Evolutionary conservation across 2,888 invertebrate species (phyloP), one percentile per base, ranked within the genome.

Genomic region (Aleiodes leptofemur): DNA sequence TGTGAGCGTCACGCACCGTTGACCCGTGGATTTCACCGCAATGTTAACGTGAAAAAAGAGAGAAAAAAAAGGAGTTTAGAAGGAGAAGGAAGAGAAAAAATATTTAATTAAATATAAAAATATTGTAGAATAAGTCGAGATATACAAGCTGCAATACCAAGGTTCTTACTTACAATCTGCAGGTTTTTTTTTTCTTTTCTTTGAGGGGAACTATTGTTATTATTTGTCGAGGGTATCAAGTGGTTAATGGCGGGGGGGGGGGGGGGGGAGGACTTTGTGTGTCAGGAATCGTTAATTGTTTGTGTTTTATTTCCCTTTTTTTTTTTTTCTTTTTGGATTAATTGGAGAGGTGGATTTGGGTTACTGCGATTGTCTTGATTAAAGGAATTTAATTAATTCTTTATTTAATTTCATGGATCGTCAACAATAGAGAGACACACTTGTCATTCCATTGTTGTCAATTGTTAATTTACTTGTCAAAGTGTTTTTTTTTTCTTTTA

Each of bases 1-100:
- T 23, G 43, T 66, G 55, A 16, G 79, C 79, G 80, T 79, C 79
- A 80, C 78, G 79, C 79, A 77, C 79, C 79, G 79, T 76, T 80
- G 78, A 79, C 73, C 76, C 74, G 77, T 78, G 73, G 78, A 79
- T 81, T 79, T 79, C 79, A 79, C 78, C 68, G 51, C 53, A 31
- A 68, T 68, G 51, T 68, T 51, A 51, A 53, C 43, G 53, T 53
- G 14, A 16, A 53, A 16, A 16, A 8, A 4, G 16, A 13, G 9
- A 4, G n/a, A 14, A 53, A 53, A 51, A 53, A 53, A n/a, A 53
- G n/a, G n/a, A 53, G 14, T 31, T n/a, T 31, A 51, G 50, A 68
- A 64, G 11, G 23, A 23, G 23, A 23, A 48, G 29, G n/a, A 34
- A 5, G 43, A 23, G 23, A 13, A 43, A 16, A 43, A 64, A 9